These are phyloP conservation scores for Chaetodon auriga DNA, from an alignment of 2,113 vertebrate genomes.

Conservation along the genomic window DNA sequence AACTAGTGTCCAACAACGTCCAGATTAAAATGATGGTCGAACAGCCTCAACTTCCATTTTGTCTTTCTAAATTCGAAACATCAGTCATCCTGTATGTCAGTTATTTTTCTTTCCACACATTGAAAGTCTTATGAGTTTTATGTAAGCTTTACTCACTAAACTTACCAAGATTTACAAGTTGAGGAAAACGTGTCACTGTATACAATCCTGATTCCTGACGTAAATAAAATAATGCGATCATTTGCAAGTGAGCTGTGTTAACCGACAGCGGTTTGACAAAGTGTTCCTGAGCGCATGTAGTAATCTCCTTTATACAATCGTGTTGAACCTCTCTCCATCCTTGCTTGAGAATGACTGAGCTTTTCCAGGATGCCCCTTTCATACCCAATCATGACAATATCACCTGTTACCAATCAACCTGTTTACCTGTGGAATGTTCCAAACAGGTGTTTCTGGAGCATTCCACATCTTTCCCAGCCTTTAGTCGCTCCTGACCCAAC, in stretches of 20 bases:
- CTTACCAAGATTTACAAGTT: not conserved
- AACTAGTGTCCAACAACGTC: slow-evolving; percentile 18
- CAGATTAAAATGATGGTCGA: slow-evolving; percentile 54
- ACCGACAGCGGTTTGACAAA: too few species aligned
- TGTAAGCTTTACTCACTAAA: not conserved
- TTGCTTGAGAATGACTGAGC: too few species aligned
- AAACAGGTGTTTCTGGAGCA: too few species aligned
- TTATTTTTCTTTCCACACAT: not conserved
- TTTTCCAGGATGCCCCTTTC: too few species aligned
- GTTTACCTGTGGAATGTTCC: too few species aligned
- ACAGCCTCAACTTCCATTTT: slow-evolving; percentile 3
- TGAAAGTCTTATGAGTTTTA: not conserved
- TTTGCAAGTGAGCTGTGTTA: not conserved
- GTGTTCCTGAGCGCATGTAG: too few species aligned
- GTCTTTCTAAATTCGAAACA: not conserved
- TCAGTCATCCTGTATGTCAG: not conserved
- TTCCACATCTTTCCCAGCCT: too few species aligned
- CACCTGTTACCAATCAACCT: too few species aligned
- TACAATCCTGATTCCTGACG: not conserved
- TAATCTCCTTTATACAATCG: too few species aligned
- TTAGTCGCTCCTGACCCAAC: too few species aligned
- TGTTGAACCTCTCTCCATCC: too few species aligned
- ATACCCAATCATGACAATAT: too few species aligned
- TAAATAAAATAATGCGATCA: not conserved
- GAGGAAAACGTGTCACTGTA: not conserved